Percentiles rank a stretch among this genome's conserved stretches.
Conservation (phyloP, 2,888 invertebrate genomes). For the Nephrotoma guestfalica region DNA sequence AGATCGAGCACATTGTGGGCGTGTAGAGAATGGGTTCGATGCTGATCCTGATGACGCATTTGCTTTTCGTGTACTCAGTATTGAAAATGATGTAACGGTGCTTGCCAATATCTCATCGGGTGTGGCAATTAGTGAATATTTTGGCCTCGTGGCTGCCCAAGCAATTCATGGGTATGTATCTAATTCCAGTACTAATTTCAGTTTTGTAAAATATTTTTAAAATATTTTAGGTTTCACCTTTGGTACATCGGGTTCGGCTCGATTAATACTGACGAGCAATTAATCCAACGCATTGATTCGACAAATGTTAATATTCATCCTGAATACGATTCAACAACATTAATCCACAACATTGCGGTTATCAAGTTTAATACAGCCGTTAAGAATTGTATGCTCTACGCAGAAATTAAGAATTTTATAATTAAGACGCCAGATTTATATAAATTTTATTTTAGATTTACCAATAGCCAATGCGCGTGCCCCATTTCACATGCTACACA, state of each 20-base stretch:
- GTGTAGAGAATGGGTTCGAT: background rate
- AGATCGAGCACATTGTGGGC: background rate
- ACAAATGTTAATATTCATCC: background rate
- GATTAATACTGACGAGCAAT: background rate
- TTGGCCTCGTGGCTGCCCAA: background rate
- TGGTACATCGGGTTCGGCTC: background rate
- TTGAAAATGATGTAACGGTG: background rate
- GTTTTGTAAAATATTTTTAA: background rate
- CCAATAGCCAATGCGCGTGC: background rate
- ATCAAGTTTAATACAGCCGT: background rate
- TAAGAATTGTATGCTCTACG: background rate
- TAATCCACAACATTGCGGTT: background rate
- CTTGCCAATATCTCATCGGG: background rate
- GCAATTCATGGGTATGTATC: background rate
- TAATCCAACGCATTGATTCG: background rate
- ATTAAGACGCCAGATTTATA: background rate
- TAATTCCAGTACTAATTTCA: background rate
- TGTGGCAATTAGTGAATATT: background rate
- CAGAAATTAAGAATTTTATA: background rate
- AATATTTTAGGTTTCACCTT: background rate
- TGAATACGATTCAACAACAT: background rate
- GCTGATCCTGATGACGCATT: background rate
- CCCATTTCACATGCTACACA: background rate
- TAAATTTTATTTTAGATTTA: background rate
- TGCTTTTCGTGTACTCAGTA: background rate